Base-by-base conservation (phyloP, 92 coral and sea anemone species). In the Nematostella vectensis region DNA sequence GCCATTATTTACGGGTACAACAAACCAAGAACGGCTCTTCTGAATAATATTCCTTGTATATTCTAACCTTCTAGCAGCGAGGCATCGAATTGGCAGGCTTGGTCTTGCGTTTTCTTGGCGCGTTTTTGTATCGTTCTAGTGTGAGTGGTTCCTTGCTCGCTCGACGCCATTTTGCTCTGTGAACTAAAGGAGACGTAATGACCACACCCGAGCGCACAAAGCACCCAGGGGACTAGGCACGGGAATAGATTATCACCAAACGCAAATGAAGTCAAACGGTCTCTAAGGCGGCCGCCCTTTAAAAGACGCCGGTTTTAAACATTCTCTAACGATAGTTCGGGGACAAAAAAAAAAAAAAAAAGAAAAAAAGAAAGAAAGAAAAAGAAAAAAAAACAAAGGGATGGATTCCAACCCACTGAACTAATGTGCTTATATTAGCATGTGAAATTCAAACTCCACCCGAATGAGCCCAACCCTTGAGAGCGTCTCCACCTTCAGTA, bases 31-130 rank as follows among this genome's bases (percentile, higher is more conserved):
- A 62, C 42, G 48, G 53, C 61, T 37, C 29, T 40, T 31, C 27
- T 18, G 47, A 37, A 20, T 55, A 31, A 33, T 58, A 65, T 51
- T 45, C 65, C 49, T 18, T 15, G 21, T 44, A n/a, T 11, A n/a
- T 48, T 44, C 80, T 68, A 57, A 93, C 99, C 99, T 82, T 93
- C 99, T 18, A 93, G 79, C 38, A 93, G 81, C 38, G 93, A 75
- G 23, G 99, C 89, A 83, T 93, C 99, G 68, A 93, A 93, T 63
- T 93, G 99, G 61, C 99, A 93, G 21, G 99, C 99, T 47, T 93
- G 99, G 66, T 93, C 99, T 57, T 93, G 99, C 0, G 95, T 93
- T 76, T 91, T 85, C 76, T 75, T 80, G 56, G 95, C 84, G 75
- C 95, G 69, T 69, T 81, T 85, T 62, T 80, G 95, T 51, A 85